Evolutionary conservation across 2,888 invertebrate species (phyloP), one percentile per base, ranked within the genome.

Genomic region (Amphipyra berbera): DNA sequence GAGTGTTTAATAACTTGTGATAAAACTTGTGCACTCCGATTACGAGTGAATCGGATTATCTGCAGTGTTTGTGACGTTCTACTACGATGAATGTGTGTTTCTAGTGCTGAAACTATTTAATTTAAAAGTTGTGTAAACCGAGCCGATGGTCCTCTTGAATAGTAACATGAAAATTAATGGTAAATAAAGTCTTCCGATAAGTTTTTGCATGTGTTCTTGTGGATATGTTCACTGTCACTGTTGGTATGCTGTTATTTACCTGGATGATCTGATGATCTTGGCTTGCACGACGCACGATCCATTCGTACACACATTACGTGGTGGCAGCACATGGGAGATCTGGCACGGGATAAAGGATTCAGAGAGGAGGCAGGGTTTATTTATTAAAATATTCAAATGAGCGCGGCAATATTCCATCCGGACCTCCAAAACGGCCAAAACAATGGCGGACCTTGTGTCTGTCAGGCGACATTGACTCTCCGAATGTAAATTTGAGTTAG

Each of bases 111-210:
- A 82, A 82, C 83, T 78, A 72, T 82, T 82, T 76, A 46, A 60
- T 70, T 69, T 65, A 73, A 82, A 77, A 82, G 82, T 86, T 87
- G 82, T 80, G 84, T 85, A 87, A 88, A 87, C 78, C 85, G 85
- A 85, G 87, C 92, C 85, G 91, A 95, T 94, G 94, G 94, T 94
- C 87, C 93, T 93, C 87, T 93, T 94, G 92, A 94, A 95, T 88
- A 92, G 85, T 93, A 94, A 91, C 89, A 94, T 95, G 94, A 94
- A 94, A 95, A 94, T 95, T 84, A 91, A 92, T 90, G 94, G 94
- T 95, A 95, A 95, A 88, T 85, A 78, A 77, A 73, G 68, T 87
- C 82, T 83, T 84, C 76, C 80, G 79, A 73, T 75, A 84, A 84
- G 79, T 86, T 80, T 88, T 88, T 93, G 93, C 93, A 93, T 93